Conservation (phyloP, 2,797 vertebrate genomes). For the Gymnoscopelus microlampas region DNA sequence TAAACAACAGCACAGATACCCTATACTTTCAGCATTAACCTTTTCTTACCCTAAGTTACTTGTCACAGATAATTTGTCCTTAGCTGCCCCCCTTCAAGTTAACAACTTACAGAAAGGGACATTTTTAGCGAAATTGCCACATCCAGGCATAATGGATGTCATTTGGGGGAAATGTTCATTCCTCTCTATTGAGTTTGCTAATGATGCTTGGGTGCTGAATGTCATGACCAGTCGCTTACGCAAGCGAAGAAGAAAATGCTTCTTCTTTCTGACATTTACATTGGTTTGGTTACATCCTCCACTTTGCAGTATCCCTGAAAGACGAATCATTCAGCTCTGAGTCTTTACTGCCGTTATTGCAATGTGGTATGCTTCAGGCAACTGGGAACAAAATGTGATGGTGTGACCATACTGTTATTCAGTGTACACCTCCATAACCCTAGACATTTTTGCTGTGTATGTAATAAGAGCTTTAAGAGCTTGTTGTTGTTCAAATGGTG, state of each 20-base stretch:
- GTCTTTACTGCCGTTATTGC: conserved; percentile 54
- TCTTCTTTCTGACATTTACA: conserved; percentile 75
- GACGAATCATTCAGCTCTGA: conserved; percentile 53
- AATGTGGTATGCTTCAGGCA: conserved; percentile 37
- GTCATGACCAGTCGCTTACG: conserved; percentile 72
- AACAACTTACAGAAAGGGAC: conserved; percentile 38
- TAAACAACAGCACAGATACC: neutral
- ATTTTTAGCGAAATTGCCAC: conserved; percentile 48
- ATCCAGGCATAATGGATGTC: conserved; percentile 70
- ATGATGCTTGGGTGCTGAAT: conserved; percentile 73
- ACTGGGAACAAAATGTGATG: conserved; percentile 35
- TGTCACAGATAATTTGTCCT: conserved; percentile 32
- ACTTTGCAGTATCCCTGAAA: conserved; percentile 56
- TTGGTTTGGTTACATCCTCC: conserved; percentile 72
- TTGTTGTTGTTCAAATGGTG: conserved; percentile 17
- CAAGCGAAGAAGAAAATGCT: conserved; percentile 45
- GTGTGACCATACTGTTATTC: conserved; percentile 35
- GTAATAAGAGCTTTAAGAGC: conserved; percentile 22
- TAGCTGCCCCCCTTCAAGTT: conserved; percentile 29
- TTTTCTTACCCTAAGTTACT: neutral
- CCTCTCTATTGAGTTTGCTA: conserved; percentile 67
- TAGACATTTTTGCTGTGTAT: conserved; percentile 30
- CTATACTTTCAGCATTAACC: conserved; percentile 9
- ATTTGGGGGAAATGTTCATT: conserved; percentile 63
- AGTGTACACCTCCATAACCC: conserved; percentile 32